Evolutionary conservation across 2,113 vertebrate species (phyloP).

Genomic region (Ammodytes dubius): DNA sequence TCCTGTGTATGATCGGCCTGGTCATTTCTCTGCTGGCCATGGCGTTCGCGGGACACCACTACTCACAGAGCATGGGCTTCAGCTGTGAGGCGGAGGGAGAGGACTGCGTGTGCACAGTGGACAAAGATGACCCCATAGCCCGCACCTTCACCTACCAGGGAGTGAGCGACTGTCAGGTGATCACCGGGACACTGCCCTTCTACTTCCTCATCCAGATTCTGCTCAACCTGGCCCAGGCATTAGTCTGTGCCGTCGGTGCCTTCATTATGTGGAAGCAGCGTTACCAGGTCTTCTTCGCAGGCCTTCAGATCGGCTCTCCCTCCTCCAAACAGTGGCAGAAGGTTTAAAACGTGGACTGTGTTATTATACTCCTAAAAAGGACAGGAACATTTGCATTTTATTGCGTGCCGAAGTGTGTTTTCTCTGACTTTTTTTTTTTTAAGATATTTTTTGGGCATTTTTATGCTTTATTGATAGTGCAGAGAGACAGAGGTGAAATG

Average conservation of each 20-base stretch:
- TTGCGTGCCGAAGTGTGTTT: conserved; percentile 47
- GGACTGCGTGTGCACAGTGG: conserved; percentile 89
- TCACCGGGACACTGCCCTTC: conserved; percentile 87
- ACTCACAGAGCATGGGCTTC: conserved; percentile 85
- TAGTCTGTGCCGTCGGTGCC: conserved; percentile 88
- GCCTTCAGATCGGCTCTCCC: conserved; percentile 82
- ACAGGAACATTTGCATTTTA: conserved; percentile 26
- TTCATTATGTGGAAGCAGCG: conserved; percentile 98
- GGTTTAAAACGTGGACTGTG: conserved; percentile 75
- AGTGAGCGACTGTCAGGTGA: conserved; percentile 84
- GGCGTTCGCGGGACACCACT: conserved; percentile 91
- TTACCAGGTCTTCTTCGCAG: conserved; percentile 96
- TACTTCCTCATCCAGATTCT: conserved; percentile 92
- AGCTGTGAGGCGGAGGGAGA: conserved; percentile 74
- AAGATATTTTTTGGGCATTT: too few species aligned
- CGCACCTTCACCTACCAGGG: conserved; percentile 89
- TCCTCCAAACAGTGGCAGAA: conserved; percentile 84
- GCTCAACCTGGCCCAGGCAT: conserved; percentile 89
- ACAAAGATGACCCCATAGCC: conserved; percentile 87
- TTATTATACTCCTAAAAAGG: neutral
- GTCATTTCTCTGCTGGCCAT: conserved; percentile 89
- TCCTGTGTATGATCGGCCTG: conserved; percentile 89
- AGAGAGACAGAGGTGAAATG: too few species aligned
- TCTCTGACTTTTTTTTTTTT: conserved; percentile 19
- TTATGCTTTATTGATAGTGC: too few species aligned